Base-by-base conservation (phyloP, 2,797 vertebrate species). In the Arrhamphus sclerolepis region DNA sequence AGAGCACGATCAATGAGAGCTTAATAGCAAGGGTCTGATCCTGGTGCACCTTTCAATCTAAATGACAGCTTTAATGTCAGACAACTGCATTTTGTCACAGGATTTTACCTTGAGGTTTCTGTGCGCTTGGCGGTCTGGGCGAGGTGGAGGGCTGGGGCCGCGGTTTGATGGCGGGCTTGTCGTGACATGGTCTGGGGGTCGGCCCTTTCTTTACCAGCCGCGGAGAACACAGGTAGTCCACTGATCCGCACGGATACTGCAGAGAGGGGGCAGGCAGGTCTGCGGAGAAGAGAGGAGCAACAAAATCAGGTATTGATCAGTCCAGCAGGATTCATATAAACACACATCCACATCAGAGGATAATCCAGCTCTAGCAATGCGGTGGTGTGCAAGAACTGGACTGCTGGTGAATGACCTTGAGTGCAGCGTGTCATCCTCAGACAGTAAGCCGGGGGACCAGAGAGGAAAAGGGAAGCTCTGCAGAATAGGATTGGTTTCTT, bases 91-190 rank as follows among this genome's bases (percentile, higher is more conserved):
- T 38, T 38, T 16, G 44, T 55, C 44, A 4, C 10, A 1, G 34
- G 8, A 3, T 21, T 59, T 51, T 92, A 93, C 94, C 94, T 94
- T 93, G 92, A 84, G 94, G 93, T 90, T 95, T 97, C 91, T 93
- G 92, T 72, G 91, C 74, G 48, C 77, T 79, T 54, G 88, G 84
- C 41, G 85, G 90, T 84, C 89, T 90, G 79, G 89, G 70, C 46
- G 88, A 82, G 19, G 89, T 62, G 81, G 88, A 55, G 66, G 86
- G 87, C 78, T 86, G 89, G 70, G 88, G 90, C 71, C 79, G 87
- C 60, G 91, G 93, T 68, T 90, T 92, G 88, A 91, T 82, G 71
- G 86, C 76, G 62, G 92, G 85, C 87, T 75, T 75, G 66, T 84
- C 78, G 79, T 90, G 91, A 92, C 93, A 95, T 92, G 79, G 87